Conservation (phyloP, 2,888 invertebrate genomes). For the Phyllotreta cruciferae region DNA sequence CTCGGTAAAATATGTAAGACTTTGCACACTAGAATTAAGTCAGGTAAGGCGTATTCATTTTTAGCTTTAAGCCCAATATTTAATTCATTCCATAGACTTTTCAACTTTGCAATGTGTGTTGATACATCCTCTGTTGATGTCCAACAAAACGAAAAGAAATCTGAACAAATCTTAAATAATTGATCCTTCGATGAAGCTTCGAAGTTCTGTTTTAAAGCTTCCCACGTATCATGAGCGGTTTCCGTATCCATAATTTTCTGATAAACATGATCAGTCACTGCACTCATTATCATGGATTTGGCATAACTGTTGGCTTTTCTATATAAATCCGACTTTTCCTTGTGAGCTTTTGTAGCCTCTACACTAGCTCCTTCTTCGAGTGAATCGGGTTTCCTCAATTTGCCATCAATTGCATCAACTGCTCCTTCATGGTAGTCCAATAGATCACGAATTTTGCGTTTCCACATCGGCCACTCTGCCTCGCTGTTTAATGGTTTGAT, state of each 20-base stretch:
- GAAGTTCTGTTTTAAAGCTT: no score
- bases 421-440: slow-evolving; percentile 50
- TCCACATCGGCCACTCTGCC: slow-evolving; percentile 51
- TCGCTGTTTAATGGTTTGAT: slow-evolving; percentile 18
- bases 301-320: slow-evolving; percentile 42
- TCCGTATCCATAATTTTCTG: slow-evolving; percentile 53
- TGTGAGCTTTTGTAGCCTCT: slow-evolving; percentile 24
- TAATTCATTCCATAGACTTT: no score
- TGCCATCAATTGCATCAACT: slow-evolving; percentile 45
- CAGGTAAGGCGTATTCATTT: no score
- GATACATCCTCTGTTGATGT: no score
- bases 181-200: no score
- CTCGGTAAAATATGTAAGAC: no score
- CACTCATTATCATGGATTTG: slow-evolving; percentile 50
- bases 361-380: slow-evolving; percentile 30
- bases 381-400: slow-evolving; percentile 42
- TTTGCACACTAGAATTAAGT: no score
- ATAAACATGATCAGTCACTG: slow-evolving; percentile 39
- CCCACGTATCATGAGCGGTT: no score
- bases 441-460: slow-evolving; percentile 48
- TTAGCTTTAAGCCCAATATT: no score
- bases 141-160: no score
- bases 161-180: no score
- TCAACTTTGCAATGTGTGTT: no score
- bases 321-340: slow-evolving; percentile 27